Conservation (phyloP, 1,140 invertebrate species). For the Aleiodes sp. region DNA sequence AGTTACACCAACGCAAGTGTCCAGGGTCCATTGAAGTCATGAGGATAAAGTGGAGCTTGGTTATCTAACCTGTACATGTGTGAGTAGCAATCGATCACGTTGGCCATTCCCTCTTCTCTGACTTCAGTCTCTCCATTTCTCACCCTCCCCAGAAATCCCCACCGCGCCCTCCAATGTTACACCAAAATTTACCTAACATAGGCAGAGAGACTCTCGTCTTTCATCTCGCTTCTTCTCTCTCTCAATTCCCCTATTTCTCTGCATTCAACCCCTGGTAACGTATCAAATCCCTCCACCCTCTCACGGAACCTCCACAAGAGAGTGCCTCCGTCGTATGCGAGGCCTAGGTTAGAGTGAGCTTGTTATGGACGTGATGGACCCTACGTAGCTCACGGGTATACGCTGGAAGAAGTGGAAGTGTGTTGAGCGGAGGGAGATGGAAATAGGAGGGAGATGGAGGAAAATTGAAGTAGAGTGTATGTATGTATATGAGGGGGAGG, state of each 20-base stretch:
- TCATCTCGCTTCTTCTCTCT: slow-evolving; percentile 34
- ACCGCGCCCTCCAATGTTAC: slow-evolving; percentile 20
- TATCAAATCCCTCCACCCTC: not conserved
- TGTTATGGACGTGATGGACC: slow-evolving; percentile 47
- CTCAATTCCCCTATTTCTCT: slow-evolving; percentile 28
- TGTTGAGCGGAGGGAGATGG: not conserved
- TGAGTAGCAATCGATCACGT: slow-evolving; percentile 55
- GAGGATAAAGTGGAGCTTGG: not conserved
- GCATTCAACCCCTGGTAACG: slow-evolving; percentile 4
- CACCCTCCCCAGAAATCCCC: not conserved
- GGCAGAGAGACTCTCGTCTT: slow-evolving; percentile 9
- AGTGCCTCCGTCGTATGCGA: slow-evolving; percentile 19
- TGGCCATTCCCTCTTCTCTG: slow-evolving; percentile 35
- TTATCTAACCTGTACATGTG: slow-evolving; percentile 37
- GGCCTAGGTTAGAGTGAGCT: slow-evolving; percentile 42
- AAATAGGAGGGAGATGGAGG: not conserved
- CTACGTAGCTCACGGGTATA: slow-evolving; percentile 39
- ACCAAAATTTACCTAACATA: slow-evolving; percentile 20
- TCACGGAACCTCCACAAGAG: slow-evolving; percentile 2
- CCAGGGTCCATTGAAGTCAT: slow-evolving; percentile 4
- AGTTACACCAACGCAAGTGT: slow-evolving; percentile 10
- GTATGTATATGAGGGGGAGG: slow-evolving; percentile 22
- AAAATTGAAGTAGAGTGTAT: slow-evolving; percentile 4
- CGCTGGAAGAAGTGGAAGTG: not conserved
- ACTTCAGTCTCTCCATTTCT: slow-evolving; percentile 15